These are phyloP conservation scores for Empis livida DNA, from an alignment of 2,888 invertebrate genomes.

Conservation along the genomic window DNA sequence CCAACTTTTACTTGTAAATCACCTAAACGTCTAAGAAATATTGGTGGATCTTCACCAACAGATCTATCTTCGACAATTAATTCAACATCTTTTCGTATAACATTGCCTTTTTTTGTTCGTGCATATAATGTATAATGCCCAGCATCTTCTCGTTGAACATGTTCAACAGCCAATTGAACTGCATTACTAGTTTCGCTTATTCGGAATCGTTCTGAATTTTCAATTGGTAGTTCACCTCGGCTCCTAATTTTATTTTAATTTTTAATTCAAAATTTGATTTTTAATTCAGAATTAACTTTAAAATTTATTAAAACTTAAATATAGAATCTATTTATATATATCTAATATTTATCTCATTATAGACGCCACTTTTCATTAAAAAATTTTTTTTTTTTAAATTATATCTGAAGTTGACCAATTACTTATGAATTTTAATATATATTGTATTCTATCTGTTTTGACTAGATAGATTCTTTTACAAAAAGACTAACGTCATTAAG, in stretches of 20 bases:
- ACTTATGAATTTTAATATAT: too few relatives aligned
- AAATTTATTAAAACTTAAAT: neutral
- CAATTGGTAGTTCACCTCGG: slow-evolving; percentile 48
- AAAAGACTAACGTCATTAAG: too few relatives aligned
- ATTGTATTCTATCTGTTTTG: too few relatives aligned
- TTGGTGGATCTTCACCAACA: slow-evolving; percentile 60
- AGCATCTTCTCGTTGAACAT: slow-evolving; percentile 55
- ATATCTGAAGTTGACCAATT: too few relatives aligned
- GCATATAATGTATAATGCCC: slow-evolving; percentile 65
- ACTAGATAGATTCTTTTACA: too few relatives aligned
- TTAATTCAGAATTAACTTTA: neutral
- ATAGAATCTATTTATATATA: neutral
- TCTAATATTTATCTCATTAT: neutral
- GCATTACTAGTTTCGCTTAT: slow-evolving; percentile 42
- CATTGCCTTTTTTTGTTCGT: slow-evolving; percentile 41
- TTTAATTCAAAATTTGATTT: neutral
- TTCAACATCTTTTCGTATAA: slow-evolving; percentile 40
- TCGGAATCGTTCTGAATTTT: slow-evolving; percentile 50
- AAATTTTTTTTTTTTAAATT: too few relatives aligned
- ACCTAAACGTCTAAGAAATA: slow-evolving; percentile 69
- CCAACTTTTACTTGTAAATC: slow-evolving; percentile 85
- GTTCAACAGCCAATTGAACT: slow-evolving; percentile 62
- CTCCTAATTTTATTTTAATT: slow-evolving; percentile 28
- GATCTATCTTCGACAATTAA: slow-evolving; percentile 45
- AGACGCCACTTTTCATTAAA: too few relatives aligned